Conservation (phyloP, 2,888 invertebrate genomes). For the Synanthedon formicaeformis region DNA sequence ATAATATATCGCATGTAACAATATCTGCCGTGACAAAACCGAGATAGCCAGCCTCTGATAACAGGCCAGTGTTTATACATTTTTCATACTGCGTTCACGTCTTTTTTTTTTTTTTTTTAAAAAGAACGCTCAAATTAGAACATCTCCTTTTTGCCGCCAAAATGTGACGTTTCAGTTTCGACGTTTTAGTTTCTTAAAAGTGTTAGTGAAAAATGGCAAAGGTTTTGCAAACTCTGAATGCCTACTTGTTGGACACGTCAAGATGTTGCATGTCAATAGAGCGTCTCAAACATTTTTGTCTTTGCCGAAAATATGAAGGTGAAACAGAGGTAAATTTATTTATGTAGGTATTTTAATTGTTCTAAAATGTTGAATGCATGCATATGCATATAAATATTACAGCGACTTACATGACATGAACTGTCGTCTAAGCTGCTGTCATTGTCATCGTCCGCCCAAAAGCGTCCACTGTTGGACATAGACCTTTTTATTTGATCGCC, state of each 20-base stretch:
- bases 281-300: constrained; percentile 52
- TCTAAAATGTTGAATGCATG: no score
- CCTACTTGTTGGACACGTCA: constrained; percentile 46
- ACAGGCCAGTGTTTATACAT: constrained; percentile 43
- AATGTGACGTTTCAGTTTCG: constrained; percentile 1
- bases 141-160: not conserved
- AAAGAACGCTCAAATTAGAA: constrained; percentile 1
- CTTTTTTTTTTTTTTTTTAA: no score
- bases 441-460: no score
- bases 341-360: no score
- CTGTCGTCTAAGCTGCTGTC: no score
- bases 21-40: constrained; percentile 64
- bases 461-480: no score
- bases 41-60: constrained; percentile 61
- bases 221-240: constrained; percentile 48
- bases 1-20: constrained; percentile 32
- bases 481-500: no score
- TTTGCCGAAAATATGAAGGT: constrained; percentile 47
- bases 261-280: constrained; percentile 54
- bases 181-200: constrained; percentile 2
- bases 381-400: no score
- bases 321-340: constrained; percentile 49
- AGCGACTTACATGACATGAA: no score
- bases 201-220: constrained; percentile 34
- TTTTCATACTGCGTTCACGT: constrained; percentile 43